Evolutionary conservation across 2,888 invertebrate species (phyloP).

Genomic region (Drosophila barbarae): DNA sequence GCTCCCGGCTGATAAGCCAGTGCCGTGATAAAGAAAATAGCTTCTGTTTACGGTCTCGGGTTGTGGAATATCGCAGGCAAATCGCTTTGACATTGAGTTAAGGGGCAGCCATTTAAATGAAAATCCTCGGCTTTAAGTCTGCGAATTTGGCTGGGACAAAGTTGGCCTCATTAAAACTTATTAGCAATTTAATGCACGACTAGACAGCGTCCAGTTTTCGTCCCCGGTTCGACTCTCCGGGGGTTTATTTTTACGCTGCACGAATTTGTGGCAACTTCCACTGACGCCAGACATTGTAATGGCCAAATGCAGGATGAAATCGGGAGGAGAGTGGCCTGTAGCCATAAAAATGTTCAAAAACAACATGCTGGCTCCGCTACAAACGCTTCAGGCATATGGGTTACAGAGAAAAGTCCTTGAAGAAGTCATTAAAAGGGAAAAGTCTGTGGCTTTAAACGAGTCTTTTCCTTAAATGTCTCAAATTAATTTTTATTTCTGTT

Average conservation of each 20-base stretch:
- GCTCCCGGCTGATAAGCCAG: slow-evolving; percentile 51
- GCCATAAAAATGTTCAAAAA: slow-evolving; percentile 54
- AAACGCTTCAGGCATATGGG: slow-evolving; percentile 25
- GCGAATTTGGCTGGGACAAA: slow-evolving; percentile 48
- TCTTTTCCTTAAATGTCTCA: neutral
- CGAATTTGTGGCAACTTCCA: slow-evolving; percentile 52
- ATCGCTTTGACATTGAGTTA: slow-evolving; percentile 63
- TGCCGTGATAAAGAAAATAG: slow-evolving; percentile 25
- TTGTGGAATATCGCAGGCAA: slow-evolving; percentile 22
- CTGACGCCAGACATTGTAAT: slow-evolving; percentile 63
- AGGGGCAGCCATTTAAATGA: slow-evolving; percentile 21
- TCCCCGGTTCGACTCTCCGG: slow-evolving; percentile 4
- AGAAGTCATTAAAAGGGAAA: slow-evolving; percentile 8
- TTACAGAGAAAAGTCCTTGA: slow-evolving; percentile 5
- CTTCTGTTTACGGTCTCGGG: slow-evolving; percentile 31
- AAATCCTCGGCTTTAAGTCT: slow-evolving; percentile 19
- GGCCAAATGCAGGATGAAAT: slow-evolving; percentile 20
- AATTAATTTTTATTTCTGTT: neutral
- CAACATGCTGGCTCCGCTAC: slow-evolving; percentile 57
- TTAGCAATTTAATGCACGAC: slow-evolving; percentile 74
- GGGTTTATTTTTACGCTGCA: slow-evolving; percentile 19
- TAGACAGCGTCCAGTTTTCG: slow-evolving; percentile 50
- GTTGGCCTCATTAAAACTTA: slow-evolving; percentile 69
- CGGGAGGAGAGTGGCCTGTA: slow-evolving; percentile 6
- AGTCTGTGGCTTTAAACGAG: slow-evolving; percentile 3